Percentiles rank a stretch among this genome's conserved stretches.
phyloP scores from a whole-genome alignment of 2,888 invertebrate genomes.

The Mythimna impura region DNA sequence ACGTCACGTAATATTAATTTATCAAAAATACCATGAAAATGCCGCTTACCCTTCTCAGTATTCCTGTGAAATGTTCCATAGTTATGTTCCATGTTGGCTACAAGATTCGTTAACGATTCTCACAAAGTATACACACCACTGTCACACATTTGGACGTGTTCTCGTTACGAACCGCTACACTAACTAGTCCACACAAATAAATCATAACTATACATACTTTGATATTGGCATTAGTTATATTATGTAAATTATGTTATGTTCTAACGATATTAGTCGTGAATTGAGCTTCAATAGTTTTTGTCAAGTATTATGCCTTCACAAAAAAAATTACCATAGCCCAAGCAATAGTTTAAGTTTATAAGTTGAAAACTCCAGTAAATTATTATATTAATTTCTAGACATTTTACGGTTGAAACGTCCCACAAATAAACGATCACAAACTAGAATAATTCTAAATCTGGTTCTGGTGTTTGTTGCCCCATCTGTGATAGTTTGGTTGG shows the following conservation, averaged over 20 bases:
- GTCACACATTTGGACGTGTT: slow-evolving; percentile 34
- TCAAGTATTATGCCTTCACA: not conserved
- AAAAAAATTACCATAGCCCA: slow-evolving; percentile 7
- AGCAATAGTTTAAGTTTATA: slow-evolving; percentile 1
- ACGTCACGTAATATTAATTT: slow-evolving; percentile 1
- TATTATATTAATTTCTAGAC: not conserved
- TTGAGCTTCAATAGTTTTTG: slow-evolving; percentile 5
- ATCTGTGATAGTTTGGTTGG: not conserved
- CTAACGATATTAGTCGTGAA: slow-evolving; percentile 10
- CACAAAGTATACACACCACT: slow-evolving; percentile 20
- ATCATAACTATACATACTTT: not conserved
- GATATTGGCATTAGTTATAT: slow-evolving; percentile 23
- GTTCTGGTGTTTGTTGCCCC: slow-evolving; percentile 4
- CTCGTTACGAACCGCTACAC: slow-evolving; percentile 37
- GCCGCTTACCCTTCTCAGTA: slow-evolving; percentile 38
- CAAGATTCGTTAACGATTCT: not conserved
- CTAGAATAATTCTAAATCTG: slow-evolving; percentile 3
- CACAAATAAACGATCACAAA: not conserved
- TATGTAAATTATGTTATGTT: slow-evolving; percentile 7
- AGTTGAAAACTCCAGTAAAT: not conserved
- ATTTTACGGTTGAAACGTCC: not conserved
- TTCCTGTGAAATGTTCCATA: slow-evolving; percentile 52
- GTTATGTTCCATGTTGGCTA: slow-evolving; percentile 35
- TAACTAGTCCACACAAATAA: slow-evolving; percentile 22
- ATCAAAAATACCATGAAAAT: not conserved